Percentiles rank a stretch among this genome's conserved stretches.
These are phyloP conservation scores for Apamea crenata DNA, from an alignment of 2,888 invertebrate species.

Conservation along the genomic window DNA sequence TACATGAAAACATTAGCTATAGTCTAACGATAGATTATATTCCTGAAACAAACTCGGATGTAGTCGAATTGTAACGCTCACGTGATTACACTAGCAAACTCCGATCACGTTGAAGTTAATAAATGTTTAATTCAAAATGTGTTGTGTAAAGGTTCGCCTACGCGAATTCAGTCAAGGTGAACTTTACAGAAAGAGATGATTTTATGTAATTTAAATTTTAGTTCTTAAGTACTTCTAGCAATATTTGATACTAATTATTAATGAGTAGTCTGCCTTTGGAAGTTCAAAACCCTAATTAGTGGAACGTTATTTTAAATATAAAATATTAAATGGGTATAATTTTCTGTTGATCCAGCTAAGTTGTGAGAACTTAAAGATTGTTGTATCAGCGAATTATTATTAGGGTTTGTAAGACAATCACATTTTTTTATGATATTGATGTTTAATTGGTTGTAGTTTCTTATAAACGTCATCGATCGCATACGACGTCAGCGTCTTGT, in stretches of 20 bases:
- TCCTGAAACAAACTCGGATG: background rate
- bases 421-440: background rate
- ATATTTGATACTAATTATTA: constrained; percentile 13
- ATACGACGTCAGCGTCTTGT: background rate
- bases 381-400: background rate
- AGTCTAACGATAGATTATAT: background rate
- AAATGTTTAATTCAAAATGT: background rate
- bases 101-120: background rate
- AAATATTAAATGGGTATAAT: background rate
- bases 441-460: background rate
- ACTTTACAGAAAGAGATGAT: background rate
- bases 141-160: background rate
- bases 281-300: constrained; percentile 19
- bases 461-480: background rate
- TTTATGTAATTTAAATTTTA: constrained; percentile 7
- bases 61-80: background rate
- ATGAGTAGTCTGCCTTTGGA: constrained; percentile 5
- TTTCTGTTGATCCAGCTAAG: constrained; percentile 1
- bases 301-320: constrained; percentile 14
- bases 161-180: background rate
- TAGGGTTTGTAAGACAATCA: background rate
- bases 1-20: background rate
- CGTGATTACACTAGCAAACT: constrained; percentile 12
- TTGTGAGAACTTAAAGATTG: background rate
- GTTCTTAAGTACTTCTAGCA: background rate